Evolutionary conservation across 2,113 vertebrate species (phyloP), one percentile per base, ranked within the genome.

Genomic region (Gopherus evgoodei): DNA sequence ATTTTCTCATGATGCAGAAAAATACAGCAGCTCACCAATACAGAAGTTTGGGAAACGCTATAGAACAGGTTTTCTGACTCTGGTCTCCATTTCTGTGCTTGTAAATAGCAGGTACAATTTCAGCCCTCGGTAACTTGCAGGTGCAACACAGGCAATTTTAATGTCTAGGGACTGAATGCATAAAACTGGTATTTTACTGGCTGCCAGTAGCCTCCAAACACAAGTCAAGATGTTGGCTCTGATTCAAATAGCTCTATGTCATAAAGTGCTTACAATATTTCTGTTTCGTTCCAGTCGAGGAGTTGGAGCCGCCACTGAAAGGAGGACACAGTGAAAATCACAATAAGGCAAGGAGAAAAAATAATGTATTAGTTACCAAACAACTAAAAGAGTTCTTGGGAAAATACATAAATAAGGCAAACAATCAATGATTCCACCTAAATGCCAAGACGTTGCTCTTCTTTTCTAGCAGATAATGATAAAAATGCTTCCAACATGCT

Each of bases 321-420:
- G 31, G 89, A 91, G 13, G 65, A 81, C 62, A 11, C 25, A 78
- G 35, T 47, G 25, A 78, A 78, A 78, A 27, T 24, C 24, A 78
- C 42, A 78, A 47, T 78, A 27, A 29, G 22, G 42, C 42, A 19
- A 35, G 49, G 35, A 81, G 10, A 91, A 95, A 94, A 79, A 72
- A n/a, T 0, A 83, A 90, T 69, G 85, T 89, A 80, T 11, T 91
- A 24, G 86, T 87, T 88, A 7, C 31, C 38, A 79, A 13, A 50
- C 65, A 44, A 81, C 3, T 80, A 7, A 49, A 83, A 83, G 31
- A 87, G 72, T 53, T 38, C 35, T 84, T 83, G 52, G 86, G 0
- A 0, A 86, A 96, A 91, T 22, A 24, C 25, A 10, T 62, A 88
- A 95, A 95, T 93, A 96, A 91, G 12, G 8, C 56, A 92, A 92